Conservation (phyloP, 2,797 vertebrate species). For the Poeciliopsis presidionis region DNA sequence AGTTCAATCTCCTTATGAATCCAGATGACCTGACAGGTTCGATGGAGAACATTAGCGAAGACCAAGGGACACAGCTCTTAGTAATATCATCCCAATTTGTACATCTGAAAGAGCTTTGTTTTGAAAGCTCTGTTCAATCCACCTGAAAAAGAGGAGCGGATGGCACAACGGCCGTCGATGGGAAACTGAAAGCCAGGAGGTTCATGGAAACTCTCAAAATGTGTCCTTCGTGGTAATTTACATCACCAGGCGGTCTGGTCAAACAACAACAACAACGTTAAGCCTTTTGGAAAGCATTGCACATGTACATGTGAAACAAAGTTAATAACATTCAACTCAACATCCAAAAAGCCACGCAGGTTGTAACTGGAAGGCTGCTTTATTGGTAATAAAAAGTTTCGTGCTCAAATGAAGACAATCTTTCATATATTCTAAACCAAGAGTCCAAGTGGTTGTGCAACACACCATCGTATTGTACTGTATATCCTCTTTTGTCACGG, state of each 20-base stretch:
- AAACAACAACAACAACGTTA: no score
- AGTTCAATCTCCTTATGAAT: background rate
- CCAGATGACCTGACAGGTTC: background rate
- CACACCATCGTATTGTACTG: slow-evolving; percentile 82
- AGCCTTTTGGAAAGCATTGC: background rate
- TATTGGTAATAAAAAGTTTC: slow-evolving; percentile 90
- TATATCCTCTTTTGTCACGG: slow-evolving; percentile 83
- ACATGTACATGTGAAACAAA: background rate
- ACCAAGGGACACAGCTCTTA: background rate
- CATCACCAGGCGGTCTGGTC: background rate
- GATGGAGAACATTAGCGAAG: background rate
- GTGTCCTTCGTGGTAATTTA: background rate
- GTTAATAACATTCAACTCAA: slow-evolving; percentile 16
- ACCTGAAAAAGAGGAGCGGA: background rate
- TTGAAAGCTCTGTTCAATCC: background rate
- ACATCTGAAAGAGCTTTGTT: background rate
- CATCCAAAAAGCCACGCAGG: slow-evolving; percentile 61
- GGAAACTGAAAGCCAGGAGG: background rate
- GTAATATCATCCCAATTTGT: background rate
- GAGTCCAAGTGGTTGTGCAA: slow-evolving; percentile 87
- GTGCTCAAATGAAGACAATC: slow-evolving; percentile 91
- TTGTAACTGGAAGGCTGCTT: slow-evolving; percentile 88
- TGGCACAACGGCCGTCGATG: background rate
- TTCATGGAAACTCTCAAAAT: background rate
- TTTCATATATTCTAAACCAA: slow-evolving; percentile 86